These are phyloP conservation scores for Bostrychus sinensis DNA, from an alignment of 2,113 vertebrate genomes.

Conservation along the genomic window DNA sequence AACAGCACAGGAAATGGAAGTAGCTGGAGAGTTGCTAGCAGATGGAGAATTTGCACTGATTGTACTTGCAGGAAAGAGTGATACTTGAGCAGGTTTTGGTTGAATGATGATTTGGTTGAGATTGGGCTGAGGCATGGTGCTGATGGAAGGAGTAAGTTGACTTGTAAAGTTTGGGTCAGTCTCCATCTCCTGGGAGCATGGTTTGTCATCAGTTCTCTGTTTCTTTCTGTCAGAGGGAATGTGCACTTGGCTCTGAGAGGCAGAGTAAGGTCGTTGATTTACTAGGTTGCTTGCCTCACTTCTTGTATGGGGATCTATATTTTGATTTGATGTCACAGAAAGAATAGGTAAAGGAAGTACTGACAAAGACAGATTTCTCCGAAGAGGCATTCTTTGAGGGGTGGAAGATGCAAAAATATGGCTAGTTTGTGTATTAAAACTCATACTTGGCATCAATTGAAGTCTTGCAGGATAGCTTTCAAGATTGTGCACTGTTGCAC, in stretches of 20 bases:
- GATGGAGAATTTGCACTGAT: conserved; percentile 47
- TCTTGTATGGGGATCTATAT: conserved; percentile 26
- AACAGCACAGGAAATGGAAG: conserved; percentile 28
- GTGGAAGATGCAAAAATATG: conserved; percentile 36
- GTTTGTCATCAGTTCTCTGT: conserved; percentile 79
- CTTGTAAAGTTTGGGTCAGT: conserved; percentile 26
- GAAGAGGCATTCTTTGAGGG: conserved; percentile 48
- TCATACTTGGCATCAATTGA: conserved; percentile 18
- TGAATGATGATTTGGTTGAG: conserved; percentile 40
- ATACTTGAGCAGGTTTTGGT: conserved; percentile 34
- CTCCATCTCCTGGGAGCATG: conserved; percentile 29
- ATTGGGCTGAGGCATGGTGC: conserved; percentile 15
- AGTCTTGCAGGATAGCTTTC: conserved; percentile 30
- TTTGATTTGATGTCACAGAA: conserved; percentile 26
- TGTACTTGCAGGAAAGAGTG: conserved; percentile 45
- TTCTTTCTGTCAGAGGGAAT: conserved; percentile 90
- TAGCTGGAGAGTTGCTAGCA: conserved; percentile 27
- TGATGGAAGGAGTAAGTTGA: conserved; percentile 23
- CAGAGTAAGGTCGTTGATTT: conserved; percentile 10
- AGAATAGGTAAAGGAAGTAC: conserved; percentile 36
- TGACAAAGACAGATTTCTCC: conserved; percentile 59
- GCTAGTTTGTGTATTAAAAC: conserved; percentile 28
- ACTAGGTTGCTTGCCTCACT: conserved; percentile 36
- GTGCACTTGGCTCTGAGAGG: conserved; percentile 35
- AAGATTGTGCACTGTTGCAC: conserved; percentile 21